Conservation (phyloP, 2,888 invertebrate species). For the Chymomyza caudatula region DNA sequence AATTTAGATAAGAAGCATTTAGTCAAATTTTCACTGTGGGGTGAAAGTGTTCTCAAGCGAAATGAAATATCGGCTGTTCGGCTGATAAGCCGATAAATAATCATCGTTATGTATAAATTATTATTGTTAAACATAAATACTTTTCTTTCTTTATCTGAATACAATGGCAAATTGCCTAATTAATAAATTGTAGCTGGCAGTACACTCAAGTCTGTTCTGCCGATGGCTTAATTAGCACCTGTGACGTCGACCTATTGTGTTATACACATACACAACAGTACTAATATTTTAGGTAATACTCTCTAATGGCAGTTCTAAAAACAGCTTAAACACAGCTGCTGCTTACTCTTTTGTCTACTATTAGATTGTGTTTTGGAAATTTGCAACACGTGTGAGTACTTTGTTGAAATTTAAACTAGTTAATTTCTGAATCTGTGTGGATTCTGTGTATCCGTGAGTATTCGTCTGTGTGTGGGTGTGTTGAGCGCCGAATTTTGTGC, state of each 20-base stretch:
- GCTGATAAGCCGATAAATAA: background rate
- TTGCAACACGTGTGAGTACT: background rate
- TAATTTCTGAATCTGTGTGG: background rate
- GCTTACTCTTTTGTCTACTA: background rate
- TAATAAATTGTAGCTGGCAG: background rate
- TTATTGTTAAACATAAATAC: background rate
- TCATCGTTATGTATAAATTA: background rate
- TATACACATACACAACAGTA: background rate
- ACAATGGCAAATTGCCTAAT: background rate
- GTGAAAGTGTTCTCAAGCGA: background rate
- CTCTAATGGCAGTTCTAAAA: too few relatives aligned
- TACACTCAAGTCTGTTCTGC: too few relatives aligned
- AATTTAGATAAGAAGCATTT: constrained; percentile 16
- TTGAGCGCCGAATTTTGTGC: background rate
- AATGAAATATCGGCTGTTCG: too few relatives aligned
- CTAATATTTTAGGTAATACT: background rate
- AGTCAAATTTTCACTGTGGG: constrained; percentile 30
- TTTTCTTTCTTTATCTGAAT: too few relatives aligned
- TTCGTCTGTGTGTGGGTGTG: too few relatives aligned
- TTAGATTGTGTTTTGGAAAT: background rate
- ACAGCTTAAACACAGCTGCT: background rate
- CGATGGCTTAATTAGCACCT: background rate
- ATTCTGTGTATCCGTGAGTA: too few relatives aligned
- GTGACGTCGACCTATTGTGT: background rate
- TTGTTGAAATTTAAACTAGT: background rate